A percentile compares a stretch with the other conserved stretches of the same genome.
These are phyloP conservation scores for Perognathus longimembris DNA, from an alignment of 2,113 vertebrate genomes.

Conservation along the genomic window DNA sequence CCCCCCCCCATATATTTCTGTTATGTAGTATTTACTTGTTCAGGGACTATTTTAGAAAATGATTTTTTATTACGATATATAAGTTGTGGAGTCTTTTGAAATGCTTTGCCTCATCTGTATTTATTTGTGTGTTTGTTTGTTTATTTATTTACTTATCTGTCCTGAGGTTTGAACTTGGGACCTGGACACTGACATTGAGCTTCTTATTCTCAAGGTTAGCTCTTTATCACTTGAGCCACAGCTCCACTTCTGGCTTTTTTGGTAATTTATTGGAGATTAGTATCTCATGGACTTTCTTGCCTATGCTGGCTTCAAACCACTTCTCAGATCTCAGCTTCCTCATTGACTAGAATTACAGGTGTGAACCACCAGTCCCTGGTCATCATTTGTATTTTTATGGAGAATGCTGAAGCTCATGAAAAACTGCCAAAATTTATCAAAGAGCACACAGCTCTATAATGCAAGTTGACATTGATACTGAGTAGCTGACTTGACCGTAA, in stretches of 20 bases:
- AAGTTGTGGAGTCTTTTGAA: conserved; percentile 11
- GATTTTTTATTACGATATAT: not conserved
- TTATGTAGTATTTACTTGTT: not conserved
- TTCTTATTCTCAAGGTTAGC: no score
- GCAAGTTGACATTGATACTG: not conserved
- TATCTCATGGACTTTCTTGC: no score
- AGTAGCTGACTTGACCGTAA: not conserved
- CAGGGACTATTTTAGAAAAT: not conserved
- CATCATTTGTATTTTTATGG: not conserved
- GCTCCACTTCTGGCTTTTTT: no score
- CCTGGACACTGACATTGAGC: no score
- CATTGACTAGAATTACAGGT: no score
- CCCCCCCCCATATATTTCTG: not conserved
- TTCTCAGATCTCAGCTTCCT: no score
- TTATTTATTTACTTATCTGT: not conserved
- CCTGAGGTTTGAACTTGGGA: not conserved
- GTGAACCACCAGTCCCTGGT: no score
- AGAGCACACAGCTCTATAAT: not conserved
- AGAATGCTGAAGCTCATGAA: conserved; percentile 45
- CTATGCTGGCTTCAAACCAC: no score
- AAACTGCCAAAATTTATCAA: not conserved
- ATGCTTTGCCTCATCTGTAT: no score
- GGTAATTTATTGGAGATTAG: no score
- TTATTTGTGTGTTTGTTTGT: no score
- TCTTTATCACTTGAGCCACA: no score